Evolutionary conservation across 2,113 vertebrate genomes (phyloP), one percentile per base, ranked within the genome.

Genomic region (Helogale parvula): DNA sequence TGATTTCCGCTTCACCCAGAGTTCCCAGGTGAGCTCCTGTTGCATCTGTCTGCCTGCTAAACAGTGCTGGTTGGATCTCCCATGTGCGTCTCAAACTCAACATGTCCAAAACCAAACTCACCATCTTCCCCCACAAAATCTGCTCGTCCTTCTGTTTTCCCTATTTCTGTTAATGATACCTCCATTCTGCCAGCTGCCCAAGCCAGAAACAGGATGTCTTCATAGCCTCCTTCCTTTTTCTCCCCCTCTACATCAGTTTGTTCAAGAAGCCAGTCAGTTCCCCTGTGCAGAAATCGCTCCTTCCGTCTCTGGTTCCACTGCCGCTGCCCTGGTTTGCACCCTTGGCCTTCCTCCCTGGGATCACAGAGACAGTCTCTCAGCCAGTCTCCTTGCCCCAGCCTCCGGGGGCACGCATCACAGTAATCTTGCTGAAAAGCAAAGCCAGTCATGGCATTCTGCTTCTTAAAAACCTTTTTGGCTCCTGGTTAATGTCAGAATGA

Each of bases 91-190:
- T 86, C 84, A 74, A 95, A 88, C 31, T 60, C 94, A 74, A 15
- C 74, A 45, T 3, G 0, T 87, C 77, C 84, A 60, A 91, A 95
- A 77, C 84, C 23, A 31, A 71, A 76, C 25, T 93, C 82, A 38
- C 80, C 84, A 82, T 76, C 84, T 87, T 97, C 96, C 97, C 94
- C 94, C 87, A 92, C 95, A 97, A 97, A 92, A 90, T 84, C 94
- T 97, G 96, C 66, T 94, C 84, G 54, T 90, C 94, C 97, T 97
- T 94, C 97, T 96, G 94, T 50, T 92, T 82, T 74, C 83, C 86
- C 74, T 96, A 86, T 92, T 93, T 96, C 94, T 97, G 94, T 96
- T 76, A 96, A n/a, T 90, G 80, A 90, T 65, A 66, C 90, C 50
- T 81, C 76, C 63, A 47, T 71, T 57, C 35, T 63, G 47, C 68